phyloP scores from a whole-genome alignment of 2,797 vertebrate genomes.

The Galagoides demidoff region DNA sequence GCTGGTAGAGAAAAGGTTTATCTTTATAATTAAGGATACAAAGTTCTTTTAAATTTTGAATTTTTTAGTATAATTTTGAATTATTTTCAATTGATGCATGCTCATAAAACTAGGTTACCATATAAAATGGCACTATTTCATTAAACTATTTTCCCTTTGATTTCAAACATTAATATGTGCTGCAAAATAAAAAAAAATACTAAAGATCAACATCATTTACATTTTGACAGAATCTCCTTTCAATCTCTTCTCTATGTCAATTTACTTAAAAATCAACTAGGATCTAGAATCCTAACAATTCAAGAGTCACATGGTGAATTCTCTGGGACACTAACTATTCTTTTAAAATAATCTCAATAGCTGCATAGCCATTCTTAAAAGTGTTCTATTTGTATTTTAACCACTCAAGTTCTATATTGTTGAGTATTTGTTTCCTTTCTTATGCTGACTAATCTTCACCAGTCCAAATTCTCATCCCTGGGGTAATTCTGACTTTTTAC shows the following conservation, averaged over 20 bases:
- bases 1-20: not conserved
- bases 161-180: not conserved
- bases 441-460: not conserved
- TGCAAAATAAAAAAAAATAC: not conserved
- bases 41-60: not conserved
- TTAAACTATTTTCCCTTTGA: not conserved
- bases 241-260: not conserved
- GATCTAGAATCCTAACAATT: not conserved
- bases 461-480: not conserved
- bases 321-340: not conserved
- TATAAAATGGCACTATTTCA: not conserved
- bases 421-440: not conserved
- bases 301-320: not conserved
- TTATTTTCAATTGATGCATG: not conserved
- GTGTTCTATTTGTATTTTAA: not conserved
- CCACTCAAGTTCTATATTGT: not conserved
- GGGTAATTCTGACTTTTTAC: not conserved
- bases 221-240: not conserved
- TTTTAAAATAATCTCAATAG: not conserved
- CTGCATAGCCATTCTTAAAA: not conserved
- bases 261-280: not conserved
- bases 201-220: not conserved
- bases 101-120: not conserved
- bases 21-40: not conserved
- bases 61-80: not conserved